Evolutionary conservation across 1,140 invertebrate genomes (phyloP), one percentile per base, ranked within the genome.

Genomic region (Nephila pilipes): DNA sequence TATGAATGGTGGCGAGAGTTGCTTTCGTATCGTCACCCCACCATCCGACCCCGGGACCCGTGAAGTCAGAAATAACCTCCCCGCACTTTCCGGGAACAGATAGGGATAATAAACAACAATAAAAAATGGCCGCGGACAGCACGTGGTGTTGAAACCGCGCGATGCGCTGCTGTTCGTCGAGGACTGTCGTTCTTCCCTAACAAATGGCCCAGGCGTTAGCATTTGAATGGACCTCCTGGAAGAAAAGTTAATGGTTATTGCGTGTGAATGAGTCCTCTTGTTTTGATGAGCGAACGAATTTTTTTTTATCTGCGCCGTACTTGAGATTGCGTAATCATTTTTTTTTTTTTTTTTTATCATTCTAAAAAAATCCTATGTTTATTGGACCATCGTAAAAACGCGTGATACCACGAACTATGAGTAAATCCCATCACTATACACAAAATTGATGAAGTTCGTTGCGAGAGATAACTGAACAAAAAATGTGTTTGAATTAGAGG

Each of bases 101-200:
- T 75, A 75, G 29, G 69, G 69, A 75, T 75, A 36, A 75, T 75
- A 75, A 75, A 75, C 69, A 75, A 75, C 69, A 75, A 18, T 75
- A 75, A 75, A 75, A 75, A 75, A 75, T 36, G 69, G 29, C 32
- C 10, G 25, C 69, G 69, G 69, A 75, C 69, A 75, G 32, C 69
- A 18, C 69, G 29, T 16, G 69, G 69, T 75, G 69, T 75, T 75
- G 69, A 75, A 75, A 75, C 69, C 29, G 29, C 36, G 69, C 69
- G 69, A 75, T 75, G 69, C 25, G 69, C 69, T 75, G 25, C 69
- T 75, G 69, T 29, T 36, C 69, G 20, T 16, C 18, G 29, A 32
- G 32, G 29, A 32, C 29, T 75, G 69, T 75, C 69, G 69, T 25
- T 32, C 29, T 16, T 75, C 69, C 32, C 25, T 36, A 75, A 75